phyloP scores from a whole-genome alignment of 2,888 invertebrate genomes.

The Eupeodes latifasciatus region DNA sequence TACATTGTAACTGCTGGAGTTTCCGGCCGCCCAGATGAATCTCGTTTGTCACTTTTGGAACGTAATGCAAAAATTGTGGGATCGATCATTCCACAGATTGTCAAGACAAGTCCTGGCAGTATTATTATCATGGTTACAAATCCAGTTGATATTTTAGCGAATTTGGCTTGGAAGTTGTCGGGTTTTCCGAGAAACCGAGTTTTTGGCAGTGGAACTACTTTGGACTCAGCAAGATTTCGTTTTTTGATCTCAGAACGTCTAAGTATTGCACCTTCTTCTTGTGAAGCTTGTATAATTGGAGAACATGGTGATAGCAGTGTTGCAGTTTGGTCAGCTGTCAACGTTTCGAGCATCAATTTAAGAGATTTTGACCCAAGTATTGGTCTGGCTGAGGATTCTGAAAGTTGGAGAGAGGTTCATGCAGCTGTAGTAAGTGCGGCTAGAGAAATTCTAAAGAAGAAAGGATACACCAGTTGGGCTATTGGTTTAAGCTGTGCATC shows the following conservation, averaged over 20 bases:
- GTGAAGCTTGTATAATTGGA: constrained; percentile 94
- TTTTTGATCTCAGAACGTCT: constrained; percentile 91
- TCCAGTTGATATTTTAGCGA: constrained; percentile 94
- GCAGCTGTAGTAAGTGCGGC: constrained; percentile 91
- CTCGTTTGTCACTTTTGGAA: constrained; percentile 91
- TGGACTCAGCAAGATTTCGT: constrained; percentile 94
- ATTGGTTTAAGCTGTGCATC: constrained; percentile 90
- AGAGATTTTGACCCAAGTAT: constrained; percentile 89
- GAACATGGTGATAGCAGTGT: constrained; percentile 95
- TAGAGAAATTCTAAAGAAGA: constrained; percentile 90
- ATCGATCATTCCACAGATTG: constrained; percentile 88
- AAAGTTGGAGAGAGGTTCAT: constrained; percentile 90
- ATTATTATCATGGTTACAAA: constrained; percentile 93
- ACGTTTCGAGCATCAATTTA: constrained; percentile 92
- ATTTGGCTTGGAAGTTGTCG: constrained; percentile 94
- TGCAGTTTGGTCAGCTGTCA: constrained; percentile 95
- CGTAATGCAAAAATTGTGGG: constrained; percentile 93
- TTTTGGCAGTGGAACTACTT: constrained; percentile 94
- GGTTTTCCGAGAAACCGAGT: constrained; percentile 92
- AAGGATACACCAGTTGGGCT: constrained; percentile 95
- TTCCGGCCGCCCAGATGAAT: constrained; percentile 91
- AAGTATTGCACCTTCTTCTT: constrained; percentile 90
- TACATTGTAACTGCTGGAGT: constrained; percentile 95
- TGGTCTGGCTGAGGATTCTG: constrained; percentile 88
- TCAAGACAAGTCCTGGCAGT: constrained; percentile 90